These are phyloP conservation scores for Odocoileus virginianus DNA, from an alignment of 2,113 vertebrate genomes.

Conservation along the genomic window DNA sequence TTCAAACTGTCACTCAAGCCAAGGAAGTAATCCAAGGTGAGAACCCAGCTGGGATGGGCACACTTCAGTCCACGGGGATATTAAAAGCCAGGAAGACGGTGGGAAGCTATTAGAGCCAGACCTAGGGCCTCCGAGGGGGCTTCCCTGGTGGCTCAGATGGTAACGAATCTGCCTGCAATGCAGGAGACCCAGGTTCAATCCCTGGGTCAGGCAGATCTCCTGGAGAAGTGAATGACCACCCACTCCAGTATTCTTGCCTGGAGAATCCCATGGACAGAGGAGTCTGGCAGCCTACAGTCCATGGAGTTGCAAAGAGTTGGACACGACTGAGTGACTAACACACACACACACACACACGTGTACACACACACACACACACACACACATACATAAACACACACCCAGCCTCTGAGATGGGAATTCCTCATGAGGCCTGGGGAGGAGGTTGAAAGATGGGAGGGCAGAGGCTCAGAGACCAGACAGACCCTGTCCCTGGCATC, in stretches of 20 bases:
- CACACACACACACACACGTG: not conserved
- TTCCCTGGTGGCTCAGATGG: not conserved
- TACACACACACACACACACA: too few relatives aligned
- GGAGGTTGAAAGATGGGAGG: not conserved
- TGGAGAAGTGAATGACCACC: not conserved
- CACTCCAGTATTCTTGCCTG: not conserved
- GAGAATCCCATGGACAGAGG: not conserved
- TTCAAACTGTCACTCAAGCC: slow-evolving; percentile 81
- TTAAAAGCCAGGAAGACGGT: not conserved
- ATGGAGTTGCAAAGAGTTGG: not conserved
- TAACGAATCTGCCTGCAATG: not conserved
- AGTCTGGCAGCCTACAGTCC: not conserved
- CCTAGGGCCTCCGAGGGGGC: not conserved
- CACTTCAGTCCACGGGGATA: not conserved
- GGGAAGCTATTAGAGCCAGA: not conserved
- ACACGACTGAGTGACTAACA: not conserved
- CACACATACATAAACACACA: too few relatives aligned
- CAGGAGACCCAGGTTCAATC: not conserved
- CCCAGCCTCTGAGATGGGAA: not conserved
- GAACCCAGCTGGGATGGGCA: not conserved
- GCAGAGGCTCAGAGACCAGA: not conserved
- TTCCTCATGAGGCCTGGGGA: not conserved
- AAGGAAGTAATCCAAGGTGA: slow-evolving; percentile 87
- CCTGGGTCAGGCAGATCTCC: not conserved
- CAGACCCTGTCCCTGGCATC: not conserved